phyloP scores from a whole-genome alignment of 92 coral and sea anemone genomes.

The Paragorgia papillata region DNA sequence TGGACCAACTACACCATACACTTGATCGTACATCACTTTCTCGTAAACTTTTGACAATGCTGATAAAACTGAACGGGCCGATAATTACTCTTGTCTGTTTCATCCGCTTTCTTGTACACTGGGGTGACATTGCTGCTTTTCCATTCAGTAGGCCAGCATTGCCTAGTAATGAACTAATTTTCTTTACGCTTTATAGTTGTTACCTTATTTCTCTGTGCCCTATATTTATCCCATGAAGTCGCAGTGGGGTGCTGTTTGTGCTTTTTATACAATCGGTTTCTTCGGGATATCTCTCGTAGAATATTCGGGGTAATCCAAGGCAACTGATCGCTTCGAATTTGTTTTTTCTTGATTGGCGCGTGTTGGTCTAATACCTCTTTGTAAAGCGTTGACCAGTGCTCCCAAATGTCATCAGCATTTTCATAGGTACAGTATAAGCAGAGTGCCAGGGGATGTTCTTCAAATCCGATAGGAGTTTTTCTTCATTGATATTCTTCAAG shows the following conservation, averaged over 20 bases:
- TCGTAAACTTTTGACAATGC: constrained; percentile 37
- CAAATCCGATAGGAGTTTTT: too few species aligned
- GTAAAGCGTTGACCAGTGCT: constrained; percentile 58
- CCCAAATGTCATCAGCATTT: constrained; percentile 57
- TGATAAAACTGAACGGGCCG: constrained; percentile 48
- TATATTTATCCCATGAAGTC: constrained; percentile 50
- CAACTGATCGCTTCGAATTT: constrained; percentile 56
- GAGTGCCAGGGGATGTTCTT: constrained; percentile 58
- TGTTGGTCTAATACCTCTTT: constrained; percentile 51
- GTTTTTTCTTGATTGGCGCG: constrained; percentile 53
- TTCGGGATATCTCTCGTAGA: constrained; percentile 46
- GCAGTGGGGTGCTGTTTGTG: constrained; percentile 38
- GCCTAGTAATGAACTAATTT: too few species aligned
- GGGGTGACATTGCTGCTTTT: constrained; percentile 56
- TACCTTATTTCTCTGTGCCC: constrained; percentile 54
- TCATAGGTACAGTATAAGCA: constrained; percentile 49
- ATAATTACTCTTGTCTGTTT: constrained; percentile 49
- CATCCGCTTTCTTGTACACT: constrained; percentile 46
- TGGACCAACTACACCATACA: too few species aligned
- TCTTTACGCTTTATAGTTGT: constrained; percentile 51
- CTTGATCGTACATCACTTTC: constrained; percentile 52
- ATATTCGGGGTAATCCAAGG: constrained; percentile 67
- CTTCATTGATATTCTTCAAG: background rate
- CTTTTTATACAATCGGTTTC: constrained; percentile 49
- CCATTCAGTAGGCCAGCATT: constrained; percentile 55